A percentile compares a stretch with the other conserved stretches of the same genome.
These are phyloP conservation scores for Bombus waltoni DNA, from an alignment of 1,140 invertebrate genomes.

Conservation along the genomic window DNA sequence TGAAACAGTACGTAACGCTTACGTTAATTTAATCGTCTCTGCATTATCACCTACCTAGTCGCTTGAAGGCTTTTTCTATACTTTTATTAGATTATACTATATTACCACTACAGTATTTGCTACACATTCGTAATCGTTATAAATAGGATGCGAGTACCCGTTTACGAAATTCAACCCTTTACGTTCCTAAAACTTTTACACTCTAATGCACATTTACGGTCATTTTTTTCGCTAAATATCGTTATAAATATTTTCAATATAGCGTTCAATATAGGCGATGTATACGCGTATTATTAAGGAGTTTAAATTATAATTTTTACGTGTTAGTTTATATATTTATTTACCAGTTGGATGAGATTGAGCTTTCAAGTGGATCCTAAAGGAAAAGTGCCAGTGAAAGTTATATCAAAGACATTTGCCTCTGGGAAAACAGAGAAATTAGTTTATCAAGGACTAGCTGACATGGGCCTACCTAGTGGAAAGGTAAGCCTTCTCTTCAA, in stretches of 20 bases:
- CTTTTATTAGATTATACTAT: too few relatives aligned
- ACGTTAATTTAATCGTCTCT: neutral
- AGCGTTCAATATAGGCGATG: too few relatives aligned
- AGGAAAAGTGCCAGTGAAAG: constrained; percentile 98
- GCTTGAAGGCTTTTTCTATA: too few relatives aligned
- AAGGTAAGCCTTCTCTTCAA: constrained; percentile 87
- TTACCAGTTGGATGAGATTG: constrained; percentile 97
- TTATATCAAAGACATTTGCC: constrained; percentile 98
- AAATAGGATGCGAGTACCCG: too few relatives aligned
- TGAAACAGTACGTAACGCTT: constrained; percentile 96
- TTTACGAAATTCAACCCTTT: too few relatives aligned
- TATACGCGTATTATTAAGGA: neutral
- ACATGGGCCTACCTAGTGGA: constrained; percentile 95
- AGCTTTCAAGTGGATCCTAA: constrained; percentile 95
- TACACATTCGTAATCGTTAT: too few relatives aligned
- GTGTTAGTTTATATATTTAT: neutral
- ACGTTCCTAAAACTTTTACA: too few relatives aligned
- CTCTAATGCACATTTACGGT: neutral
- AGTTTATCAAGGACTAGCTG: constrained; percentile 97
- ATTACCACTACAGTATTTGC: too few relatives aligned
- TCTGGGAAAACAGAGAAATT: constrained; percentile 99
- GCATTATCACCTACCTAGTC: too few relatives aligned
- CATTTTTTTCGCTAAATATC: neutral
- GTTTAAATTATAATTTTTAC: neutral
- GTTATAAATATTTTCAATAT: neutral